Percentiles rank a stretch among this genome's conserved stretches.
phyloP scores from a whole-genome alignment of 2,888 invertebrate genomes.

The Pyrrhosoma nymphula region DNA sequence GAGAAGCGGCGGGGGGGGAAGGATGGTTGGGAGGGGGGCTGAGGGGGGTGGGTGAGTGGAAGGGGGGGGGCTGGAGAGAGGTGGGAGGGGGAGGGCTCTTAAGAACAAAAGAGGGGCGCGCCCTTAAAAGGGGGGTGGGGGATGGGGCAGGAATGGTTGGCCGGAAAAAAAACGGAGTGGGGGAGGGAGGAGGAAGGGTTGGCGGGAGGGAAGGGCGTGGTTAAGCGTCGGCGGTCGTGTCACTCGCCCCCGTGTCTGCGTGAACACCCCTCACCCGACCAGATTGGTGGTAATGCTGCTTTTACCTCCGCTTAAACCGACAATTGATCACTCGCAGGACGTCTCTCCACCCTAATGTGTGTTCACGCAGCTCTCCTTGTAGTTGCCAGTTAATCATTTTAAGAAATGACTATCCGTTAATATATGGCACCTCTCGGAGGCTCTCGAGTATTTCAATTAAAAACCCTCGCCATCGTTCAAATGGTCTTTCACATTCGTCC shows the following conservation, averaged over 20 bases:
- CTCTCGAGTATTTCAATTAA: not conserved
- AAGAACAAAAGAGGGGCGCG: conserved; percentile 22
- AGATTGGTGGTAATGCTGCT: not conserved
- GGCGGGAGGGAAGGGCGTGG: not conserved
- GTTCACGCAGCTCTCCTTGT: no score
- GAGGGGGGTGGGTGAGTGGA: no score
- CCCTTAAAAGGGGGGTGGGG: not conserved
- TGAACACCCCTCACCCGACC: conserved; percentile 7
- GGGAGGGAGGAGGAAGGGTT: not conserved
- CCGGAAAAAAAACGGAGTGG: not conserved
- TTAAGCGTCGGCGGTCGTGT: not conserved
- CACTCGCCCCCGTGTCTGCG: not conserved
- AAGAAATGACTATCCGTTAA: not conserved
- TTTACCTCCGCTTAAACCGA: not conserved
- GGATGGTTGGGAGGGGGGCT: not conserved
- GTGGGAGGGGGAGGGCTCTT: not conserved
- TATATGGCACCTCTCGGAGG: not conserved
- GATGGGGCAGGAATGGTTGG: not conserved
- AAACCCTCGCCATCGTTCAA: no score
- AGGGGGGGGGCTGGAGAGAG: not conserved
- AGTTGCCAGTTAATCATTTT: not conserved
- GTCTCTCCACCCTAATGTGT: not conserved
- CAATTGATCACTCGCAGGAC: not conserved
- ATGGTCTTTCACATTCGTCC: no score
- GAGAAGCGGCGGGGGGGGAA: not conserved